Percentiles rank a stretch among this genome's conserved stretches.
Conservation (phyloP, 2,113 vertebrate species). For the Gasterosteus nipponicus region DNA sequence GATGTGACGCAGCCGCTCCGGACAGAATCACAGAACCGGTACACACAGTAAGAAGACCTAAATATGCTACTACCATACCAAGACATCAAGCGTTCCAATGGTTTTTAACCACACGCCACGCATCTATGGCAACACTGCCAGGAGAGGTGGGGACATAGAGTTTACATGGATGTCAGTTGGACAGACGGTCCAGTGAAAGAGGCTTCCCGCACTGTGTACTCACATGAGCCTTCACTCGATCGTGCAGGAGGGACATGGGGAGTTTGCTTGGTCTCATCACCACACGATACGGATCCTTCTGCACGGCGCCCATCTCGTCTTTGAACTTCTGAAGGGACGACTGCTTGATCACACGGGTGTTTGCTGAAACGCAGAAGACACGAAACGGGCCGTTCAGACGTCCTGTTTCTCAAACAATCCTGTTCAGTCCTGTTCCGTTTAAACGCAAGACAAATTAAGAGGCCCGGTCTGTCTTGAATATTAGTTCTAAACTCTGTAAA, state of each 20-base stretch:
- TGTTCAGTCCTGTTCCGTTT: background rate
- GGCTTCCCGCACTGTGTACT: conserved; percentile 67
- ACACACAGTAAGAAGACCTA: conserved; percentile 32
- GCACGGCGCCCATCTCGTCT: conserved; percentile 92
- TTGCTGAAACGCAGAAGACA: conserved; percentile 80
- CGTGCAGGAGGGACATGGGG: conserved; percentile 94
- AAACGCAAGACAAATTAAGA: too few species aligned
- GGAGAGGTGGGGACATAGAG: background rate
- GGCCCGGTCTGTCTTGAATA: background rate
- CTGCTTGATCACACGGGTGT: conserved; percentile 97
- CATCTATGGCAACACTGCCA: conserved; percentile 46
- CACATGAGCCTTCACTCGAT: conserved; percentile 91
- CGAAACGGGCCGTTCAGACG: background rate
- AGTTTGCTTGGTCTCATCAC: conserved; percentile 94
- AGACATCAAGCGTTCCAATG: conserved; percentile 41
- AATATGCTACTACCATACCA: conserved; percentile 37
- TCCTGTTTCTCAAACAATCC: background rate
- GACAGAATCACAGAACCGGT: conserved; percentile 29
- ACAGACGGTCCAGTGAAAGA: background rate
- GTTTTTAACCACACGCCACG: conserved; percentile 40
- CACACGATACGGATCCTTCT: conserved; percentile 95
- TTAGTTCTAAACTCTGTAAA: background rate
- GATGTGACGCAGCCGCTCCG: background rate
- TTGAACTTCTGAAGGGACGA: conserved; percentile 96
- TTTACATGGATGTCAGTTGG: conserved; percentile 54